Evolutionary conservation across 2,113 vertebrate species (phyloP).

Genomic region (Anarhynchus alexandrinus): DNA sequence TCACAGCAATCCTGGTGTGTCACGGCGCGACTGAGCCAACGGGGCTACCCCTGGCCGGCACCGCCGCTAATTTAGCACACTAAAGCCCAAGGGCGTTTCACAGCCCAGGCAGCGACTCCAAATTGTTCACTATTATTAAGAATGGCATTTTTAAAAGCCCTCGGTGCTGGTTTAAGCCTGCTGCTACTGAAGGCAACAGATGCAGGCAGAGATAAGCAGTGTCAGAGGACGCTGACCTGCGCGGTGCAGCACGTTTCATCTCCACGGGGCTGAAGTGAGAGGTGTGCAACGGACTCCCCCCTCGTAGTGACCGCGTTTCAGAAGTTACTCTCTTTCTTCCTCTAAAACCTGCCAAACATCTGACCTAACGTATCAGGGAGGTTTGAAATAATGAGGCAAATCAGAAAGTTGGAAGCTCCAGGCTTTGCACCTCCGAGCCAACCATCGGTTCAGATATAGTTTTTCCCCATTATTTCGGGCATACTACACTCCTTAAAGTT

Average conservation of each 20-base stretch:
- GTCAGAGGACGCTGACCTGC: background rate
- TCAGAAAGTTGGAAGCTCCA: background rate
- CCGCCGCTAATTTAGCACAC: too few species aligned
- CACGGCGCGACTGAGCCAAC: background rate
- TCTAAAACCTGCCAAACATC: background rate
- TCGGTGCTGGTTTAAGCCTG: background rate
- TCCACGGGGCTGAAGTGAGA: background rate
- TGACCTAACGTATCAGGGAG: background rate
- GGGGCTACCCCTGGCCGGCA: background rate
- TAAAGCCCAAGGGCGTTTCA: background rate
- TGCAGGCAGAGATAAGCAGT: background rate
- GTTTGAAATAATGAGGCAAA: background rate
- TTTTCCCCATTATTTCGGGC: background rate
- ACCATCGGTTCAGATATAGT: background rate
- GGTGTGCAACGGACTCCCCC: background rate
- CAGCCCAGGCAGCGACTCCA: background rate
- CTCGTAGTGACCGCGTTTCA: fast-evolving
- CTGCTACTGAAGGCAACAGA: background rate
- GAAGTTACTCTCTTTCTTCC: background rate
- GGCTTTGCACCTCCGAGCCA: background rate
- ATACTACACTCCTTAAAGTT: background rate
- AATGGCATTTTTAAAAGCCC: background rate
- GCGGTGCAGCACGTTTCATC: background rate
- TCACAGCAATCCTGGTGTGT: background rate
- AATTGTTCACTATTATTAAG: background rate